Conservation (phyloP, 2,113 vertebrate genomes). For the Macquaria australasica region DNA sequence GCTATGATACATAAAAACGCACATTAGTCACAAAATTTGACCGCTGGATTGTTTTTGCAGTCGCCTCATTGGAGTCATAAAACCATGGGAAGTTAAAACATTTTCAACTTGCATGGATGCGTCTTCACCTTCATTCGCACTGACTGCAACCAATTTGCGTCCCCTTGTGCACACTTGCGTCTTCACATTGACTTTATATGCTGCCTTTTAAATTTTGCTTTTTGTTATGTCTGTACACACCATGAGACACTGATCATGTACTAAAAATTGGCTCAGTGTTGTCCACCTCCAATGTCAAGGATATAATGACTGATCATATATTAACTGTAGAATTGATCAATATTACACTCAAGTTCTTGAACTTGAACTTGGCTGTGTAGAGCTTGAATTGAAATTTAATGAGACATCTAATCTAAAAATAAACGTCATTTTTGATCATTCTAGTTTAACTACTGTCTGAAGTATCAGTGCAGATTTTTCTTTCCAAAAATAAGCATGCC, state of each 20-base stretch:
- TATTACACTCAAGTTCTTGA: too few species aligned
- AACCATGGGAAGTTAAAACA: neutral
- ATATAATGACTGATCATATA: neutral
- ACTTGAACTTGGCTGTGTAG: too few species aligned
- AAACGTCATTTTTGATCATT: neutral
- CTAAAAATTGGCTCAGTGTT: too few species aligned
- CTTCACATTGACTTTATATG: neutral
- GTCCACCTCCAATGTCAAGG: neutral
- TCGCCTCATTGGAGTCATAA: neutral
- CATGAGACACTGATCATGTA: neutral
- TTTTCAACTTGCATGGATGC: neutral
- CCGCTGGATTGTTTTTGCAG: neutral
- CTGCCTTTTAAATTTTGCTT: too few species aligned
- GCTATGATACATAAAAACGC: too few species aligned
- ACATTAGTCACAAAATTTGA: neutral
- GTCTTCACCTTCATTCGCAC: neutral
- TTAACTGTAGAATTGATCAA: constrained; percentile 6
- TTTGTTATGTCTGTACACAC: neutral
- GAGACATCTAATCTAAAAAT: neutral
- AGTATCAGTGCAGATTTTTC: neutral
- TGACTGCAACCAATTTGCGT: neutral
- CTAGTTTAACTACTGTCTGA: neutral
- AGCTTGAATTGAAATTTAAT: constrained; percentile 6
- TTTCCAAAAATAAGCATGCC: neutral
- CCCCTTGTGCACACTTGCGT: neutral